Percentiles rank a stretch among this genome's conserved stretches.
Evolutionary conservation across 1,140 invertebrate species (phyloP).

Genomic region (Hycleus phaleratus): DNA sequence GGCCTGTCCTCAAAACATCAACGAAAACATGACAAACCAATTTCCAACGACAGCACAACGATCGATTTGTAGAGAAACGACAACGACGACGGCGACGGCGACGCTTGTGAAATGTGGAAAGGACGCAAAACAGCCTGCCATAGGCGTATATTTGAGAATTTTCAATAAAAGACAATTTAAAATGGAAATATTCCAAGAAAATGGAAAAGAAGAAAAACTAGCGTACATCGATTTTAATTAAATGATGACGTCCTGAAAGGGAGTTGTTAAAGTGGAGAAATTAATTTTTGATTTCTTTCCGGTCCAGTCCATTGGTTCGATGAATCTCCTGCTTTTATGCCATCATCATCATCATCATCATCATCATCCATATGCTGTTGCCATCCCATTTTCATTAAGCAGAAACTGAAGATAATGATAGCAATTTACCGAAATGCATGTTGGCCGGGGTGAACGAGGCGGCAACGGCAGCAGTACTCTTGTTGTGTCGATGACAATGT

Average conservation of each 20-base stretch:
- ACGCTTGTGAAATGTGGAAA: no score
- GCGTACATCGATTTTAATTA: not conserved
- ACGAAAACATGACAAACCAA: slow-evolving; percentile 21
- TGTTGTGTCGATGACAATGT: no score
- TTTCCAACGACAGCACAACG: slow-evolving; percentile 14
- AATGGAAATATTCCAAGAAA: not conserved
- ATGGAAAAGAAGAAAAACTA: not conserved
- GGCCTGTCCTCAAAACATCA: slow-evolving; percentile 16
- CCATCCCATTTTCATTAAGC: slow-evolving; percentile 13
- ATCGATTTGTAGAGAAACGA: not conserved
- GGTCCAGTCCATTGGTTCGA: no score
- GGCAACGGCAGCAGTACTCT: no score
- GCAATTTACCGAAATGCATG: slow-evolving; percentile 15
- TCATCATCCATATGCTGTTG: no score
- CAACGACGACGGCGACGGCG: no score
- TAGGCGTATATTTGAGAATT: no score
- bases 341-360: no score
- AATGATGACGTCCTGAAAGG: not conserved
- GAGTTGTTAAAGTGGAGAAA: not conserved
- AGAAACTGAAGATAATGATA: slow-evolving; percentile 14
- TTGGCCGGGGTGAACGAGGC: not conserved
- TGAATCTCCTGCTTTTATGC: no score
- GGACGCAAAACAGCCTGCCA: no score
- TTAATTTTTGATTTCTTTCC: no score
- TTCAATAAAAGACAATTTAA: no score